phyloP scores from a whole-genome alignment of 2,888 invertebrate species.

The Laothoe populi region DNA sequence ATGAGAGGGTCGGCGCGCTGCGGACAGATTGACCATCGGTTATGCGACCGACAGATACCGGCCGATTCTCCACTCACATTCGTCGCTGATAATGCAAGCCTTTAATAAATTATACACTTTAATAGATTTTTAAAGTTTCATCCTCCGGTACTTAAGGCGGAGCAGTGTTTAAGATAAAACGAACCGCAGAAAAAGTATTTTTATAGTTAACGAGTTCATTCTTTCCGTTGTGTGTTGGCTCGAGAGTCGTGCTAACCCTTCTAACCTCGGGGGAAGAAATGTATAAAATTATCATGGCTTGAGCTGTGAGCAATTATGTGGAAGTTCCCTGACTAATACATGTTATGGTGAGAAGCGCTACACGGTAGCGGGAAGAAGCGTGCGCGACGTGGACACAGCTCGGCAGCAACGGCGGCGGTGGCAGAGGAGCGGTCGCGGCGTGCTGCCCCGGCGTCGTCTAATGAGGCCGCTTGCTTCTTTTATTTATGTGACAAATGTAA shows the following conservation, averaged over 20 bases:
- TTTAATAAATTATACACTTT: constrained; percentile 71
- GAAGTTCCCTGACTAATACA: constrained; percentile 68
- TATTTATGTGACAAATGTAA: constrained; percentile 81
- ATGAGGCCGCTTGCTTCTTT: constrained; percentile 76
- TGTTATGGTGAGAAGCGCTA: constrained; percentile 59
- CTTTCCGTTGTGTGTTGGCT: constrained; percentile 38
- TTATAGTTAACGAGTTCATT: constrained; percentile 48
- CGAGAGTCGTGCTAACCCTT: constrained; percentile 58
- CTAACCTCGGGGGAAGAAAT: constrained; percentile 57
- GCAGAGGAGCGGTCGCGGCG: constrained; percentile 40
- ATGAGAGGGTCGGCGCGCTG: constrained; percentile 49
- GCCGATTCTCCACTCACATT: constrained; percentile 49
- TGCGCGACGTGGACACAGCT: constrained; percentile 35
- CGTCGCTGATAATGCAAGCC: constrained; percentile 54
- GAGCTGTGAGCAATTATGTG: constrained; percentile 62
- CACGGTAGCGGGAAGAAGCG: constrained; percentile 34
- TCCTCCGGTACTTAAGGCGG: constrained; percentile 50
- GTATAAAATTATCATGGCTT: constrained; percentile 59
- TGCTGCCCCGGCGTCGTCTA: constrained; percentile 61
- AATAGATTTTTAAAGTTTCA: constrained; percentile 60
- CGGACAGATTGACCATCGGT: constrained; percentile 73
- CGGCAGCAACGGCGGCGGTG: constrained; percentile 32
- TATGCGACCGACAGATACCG: constrained; percentile 61
- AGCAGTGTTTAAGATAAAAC: constrained; percentile 47
- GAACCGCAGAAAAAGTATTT: constrained; percentile 48